Base-by-base conservation (phyloP, 2,888 invertebrate genomes). In the Coenonympha arcania region DNA sequence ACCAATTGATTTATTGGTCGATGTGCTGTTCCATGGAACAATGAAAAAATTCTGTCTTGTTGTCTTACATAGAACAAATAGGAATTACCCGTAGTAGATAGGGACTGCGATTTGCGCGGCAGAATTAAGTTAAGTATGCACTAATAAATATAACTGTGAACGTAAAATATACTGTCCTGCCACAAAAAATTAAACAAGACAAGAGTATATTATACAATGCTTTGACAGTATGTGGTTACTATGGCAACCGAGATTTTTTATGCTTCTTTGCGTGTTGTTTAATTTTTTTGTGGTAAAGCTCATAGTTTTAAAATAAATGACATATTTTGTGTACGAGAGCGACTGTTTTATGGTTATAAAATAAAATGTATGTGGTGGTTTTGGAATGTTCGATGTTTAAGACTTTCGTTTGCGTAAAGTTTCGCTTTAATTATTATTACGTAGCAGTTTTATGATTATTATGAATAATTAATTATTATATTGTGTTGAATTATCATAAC, bases 311-410 rank as follows among this genome's bases (percentile, higher is more conserved):
- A 77, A 74, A 69, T 71, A 74, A 82, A 82, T 79, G 79, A 83
- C 81, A 83, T 84, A 84, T 82, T 84, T 83, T 84, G 80, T 82
- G 78, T 83, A 82, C 74, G 77, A 69, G 55, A 69, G 64, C 66
- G 62, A 61, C 59, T 63, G 63, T 60, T 64, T 57, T 64, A 59
- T 59, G 64, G 58, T 61, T 62, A 60, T 60, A 43, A 28, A 9
- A n/a, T n/a, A n/a, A 6, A 49, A 49, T 57, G 61, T 61, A 57
- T 61, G 55, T 58, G 47, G 68, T 69, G 69, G 73, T 73, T 70
- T 67, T 63, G 61, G 60, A 66, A 68, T 59, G 65, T 62, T 58
- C 63, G 59, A 63, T 64, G 66, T 64, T 67, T 69, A 68, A 70
- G 70, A 72, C 71, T 64, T 58, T 58, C 68, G 67, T 76, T 76